Base-by-base conservation (phyloP, 2,888 invertebrate genomes). In the Cheilosia variabilis region DNA sequence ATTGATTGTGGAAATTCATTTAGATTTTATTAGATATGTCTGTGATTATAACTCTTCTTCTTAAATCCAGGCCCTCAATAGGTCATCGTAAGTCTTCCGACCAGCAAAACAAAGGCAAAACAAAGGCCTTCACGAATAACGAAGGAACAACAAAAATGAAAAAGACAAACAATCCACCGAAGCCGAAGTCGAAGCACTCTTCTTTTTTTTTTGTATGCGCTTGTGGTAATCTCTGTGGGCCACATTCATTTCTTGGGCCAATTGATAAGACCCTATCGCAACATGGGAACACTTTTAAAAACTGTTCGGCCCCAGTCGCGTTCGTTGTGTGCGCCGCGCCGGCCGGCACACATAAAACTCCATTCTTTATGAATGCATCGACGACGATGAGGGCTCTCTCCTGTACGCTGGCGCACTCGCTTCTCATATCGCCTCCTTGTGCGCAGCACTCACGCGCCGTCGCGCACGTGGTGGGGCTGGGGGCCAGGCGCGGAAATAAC, bases 221-320 rank as follows among this genome's bases (percentile, higher is more conserved):
- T 76, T 45, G 84, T 60, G 75, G 75, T 80, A 84, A 86, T 81
- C 86, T 81, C 86, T 81, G 52, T 80, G 86, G 86, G 86, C 80
- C 81, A 86, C 86, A 86, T 80, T 86, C 77, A 81, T 86, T 86
- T 81, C 86, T 72, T 86, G 76, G 68, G 81, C 76, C 77, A 72
- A 80, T 72, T 86, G 86, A 86, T 86, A 86, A 86, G 81, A 57
- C 72, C 86, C 81, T 86, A 86, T 86, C 86, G 86, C 81, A 81
- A 86, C 86, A 86, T 68, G 86, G 81, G 86, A 86, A 86, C 86
- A 86, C 86, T 86, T 81, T 86, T 86, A 86, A 86, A 86, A 86
- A 86, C 72, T 81, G 76, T 66, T 72, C 81, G 52, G 68, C 60
- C 68, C 71, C 71, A 63, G 75, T 68, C 60, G 71, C 72, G 41